phyloP scores from a whole-genome alignment of 2,113 vertebrate species.

The Ammodytes marinus region DNA sequence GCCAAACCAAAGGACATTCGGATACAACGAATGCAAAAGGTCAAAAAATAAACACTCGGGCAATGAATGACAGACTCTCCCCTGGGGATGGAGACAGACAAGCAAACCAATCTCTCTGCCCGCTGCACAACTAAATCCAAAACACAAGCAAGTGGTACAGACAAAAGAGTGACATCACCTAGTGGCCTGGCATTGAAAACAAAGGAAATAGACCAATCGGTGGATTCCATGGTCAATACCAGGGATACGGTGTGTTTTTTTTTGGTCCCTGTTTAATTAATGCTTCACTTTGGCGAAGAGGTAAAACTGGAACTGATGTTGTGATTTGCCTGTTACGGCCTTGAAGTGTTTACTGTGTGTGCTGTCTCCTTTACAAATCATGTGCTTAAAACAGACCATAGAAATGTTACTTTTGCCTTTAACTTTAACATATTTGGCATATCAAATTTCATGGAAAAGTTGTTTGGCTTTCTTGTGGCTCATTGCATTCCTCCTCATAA shows the following conservation, averaged over 20 bases:
- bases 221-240: conserved; percentile 10
- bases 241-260: conserved; percentile 13
- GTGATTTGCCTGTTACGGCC: background rate
- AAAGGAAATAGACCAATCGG: background rate
- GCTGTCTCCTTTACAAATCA: background rate
- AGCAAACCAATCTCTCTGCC: conserved; percentile 16
- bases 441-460: too few relatives aligned
- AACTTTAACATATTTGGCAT: too few relatives aligned
- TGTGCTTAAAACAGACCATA: too few relatives aligned
- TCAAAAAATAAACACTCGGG: conserved; percentile 77
- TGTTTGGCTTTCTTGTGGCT: too few relatives aligned
- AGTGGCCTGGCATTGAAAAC: conserved; percentile 11
- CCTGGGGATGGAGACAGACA: conserved; percentile 42
- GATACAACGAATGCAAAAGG: conserved; percentile 75
- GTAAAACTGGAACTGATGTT: background rate
- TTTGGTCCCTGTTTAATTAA: conserved; percentile 7
- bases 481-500: too few relatives aligned
- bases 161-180: conserved; percentile 18
- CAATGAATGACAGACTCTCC: conserved; percentile 66
- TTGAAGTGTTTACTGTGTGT: conserved; percentile 12
- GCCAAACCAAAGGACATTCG: conserved; percentile 65
- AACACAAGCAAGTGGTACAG: conserved; percentile 24
- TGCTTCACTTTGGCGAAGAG: background rate
- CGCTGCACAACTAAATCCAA: conserved; percentile 30
- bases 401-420: too few relatives aligned